A percentile compares a stretch with the other conserved stretches of the same genome.
Evolutionary conservation across 2,888 invertebrate species (phyloP).

Genomic region (Dicranocentrus wangi): DNA sequence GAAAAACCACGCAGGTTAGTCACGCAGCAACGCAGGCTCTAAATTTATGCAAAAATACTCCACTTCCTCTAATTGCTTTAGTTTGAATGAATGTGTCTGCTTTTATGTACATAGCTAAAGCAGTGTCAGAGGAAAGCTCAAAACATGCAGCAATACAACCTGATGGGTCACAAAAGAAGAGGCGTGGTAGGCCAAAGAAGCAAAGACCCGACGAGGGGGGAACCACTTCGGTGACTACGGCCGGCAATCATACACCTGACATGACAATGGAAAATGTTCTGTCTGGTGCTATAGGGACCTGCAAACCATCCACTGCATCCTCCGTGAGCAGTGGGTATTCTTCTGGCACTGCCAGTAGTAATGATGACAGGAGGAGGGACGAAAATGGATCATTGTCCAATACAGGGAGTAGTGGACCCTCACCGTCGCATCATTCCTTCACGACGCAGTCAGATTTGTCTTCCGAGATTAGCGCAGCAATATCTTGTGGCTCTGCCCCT

Average conservation of each 20-base stretch:
- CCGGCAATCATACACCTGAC: slow-evolving; percentile 69
- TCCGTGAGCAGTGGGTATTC: slow-evolving; percentile 73
- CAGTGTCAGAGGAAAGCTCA: slow-evolving; percentile 52
- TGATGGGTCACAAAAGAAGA: slow-evolving; percentile 77
- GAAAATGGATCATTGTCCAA: slow-evolving; percentile 71
- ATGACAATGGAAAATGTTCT: slow-evolving; percentile 64
- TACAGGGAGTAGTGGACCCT: slow-evolving; percentile 75
- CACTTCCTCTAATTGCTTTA: neutral
- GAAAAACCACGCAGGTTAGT: slow-evolving; percentile 58
- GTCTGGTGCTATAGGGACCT: slow-evolving; percentile 70
- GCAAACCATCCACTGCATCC: slow-evolving; percentile 71
- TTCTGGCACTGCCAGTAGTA: slow-evolving; percentile 72
- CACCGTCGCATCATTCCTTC: slow-evolving; percentile 76
- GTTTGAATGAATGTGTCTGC: neutral
- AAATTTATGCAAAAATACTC: neutral
- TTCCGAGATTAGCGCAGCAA: slow-evolving; percentile 85
- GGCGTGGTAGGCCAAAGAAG: slow-evolving; percentile 91
- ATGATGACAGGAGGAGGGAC: slow-evolving; percentile 69
- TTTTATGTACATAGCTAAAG: slow-evolving; percentile 23
- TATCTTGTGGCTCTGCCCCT: slow-evolving; percentile 82
- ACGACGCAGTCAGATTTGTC: slow-evolving; percentile 83
- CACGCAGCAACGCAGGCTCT: no score
- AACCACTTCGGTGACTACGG: slow-evolving; percentile 67
- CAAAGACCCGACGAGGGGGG: slow-evolving; percentile 77
- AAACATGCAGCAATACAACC: slow-evolving; percentile 56